These are phyloP conservation scores for Drosophila greeni DNA, from an alignment of 2,888 invertebrate species.

Conservation along the genomic window DNA sequence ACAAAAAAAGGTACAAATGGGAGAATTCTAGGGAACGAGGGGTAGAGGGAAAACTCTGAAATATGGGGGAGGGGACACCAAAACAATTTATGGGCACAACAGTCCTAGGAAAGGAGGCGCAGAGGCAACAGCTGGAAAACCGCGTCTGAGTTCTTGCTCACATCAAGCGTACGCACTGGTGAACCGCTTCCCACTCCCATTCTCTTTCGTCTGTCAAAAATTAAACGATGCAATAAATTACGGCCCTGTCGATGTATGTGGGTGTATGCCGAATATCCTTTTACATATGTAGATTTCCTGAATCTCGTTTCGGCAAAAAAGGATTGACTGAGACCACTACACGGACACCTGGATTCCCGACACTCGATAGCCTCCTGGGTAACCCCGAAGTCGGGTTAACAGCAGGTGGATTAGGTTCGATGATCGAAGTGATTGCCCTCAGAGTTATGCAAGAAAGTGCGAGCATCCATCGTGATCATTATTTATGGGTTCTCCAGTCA, in stretches of 20 bases:
- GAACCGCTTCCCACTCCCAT: too few species aligned
- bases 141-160: too few species aligned
- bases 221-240: constrained; percentile 70
- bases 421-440: constrained; percentile 2
- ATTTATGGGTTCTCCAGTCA: background rate
- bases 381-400: constrained; percentile 8
- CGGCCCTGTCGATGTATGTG: constrained; percentile 52
- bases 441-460: background rate
- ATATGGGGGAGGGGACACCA: background rate
- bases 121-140: too few species aligned
- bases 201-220: constrained; percentile 19
- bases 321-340: background rate
- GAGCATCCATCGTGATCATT: background rate
- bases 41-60: background rate
- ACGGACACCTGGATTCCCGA: background rate
- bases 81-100: too few species aligned
- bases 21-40: too few species aligned
- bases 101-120: too few species aligned
- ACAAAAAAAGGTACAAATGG: background rate
- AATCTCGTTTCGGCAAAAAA: constrained; percentile 43
- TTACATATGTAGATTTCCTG: constrained; percentile 62
- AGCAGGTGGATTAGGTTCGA: constrained; percentile 29
- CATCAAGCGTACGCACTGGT: too few species aligned
- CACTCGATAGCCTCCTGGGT: constrained; percentile 14
- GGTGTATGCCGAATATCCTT: constrained; percentile 48